A percentile compares a stretch with the other conserved stretches of the same genome.
phyloP scores from a whole-genome alignment of 2,113 vertebrate genomes.

The Barnardius zonarius region DNA sequence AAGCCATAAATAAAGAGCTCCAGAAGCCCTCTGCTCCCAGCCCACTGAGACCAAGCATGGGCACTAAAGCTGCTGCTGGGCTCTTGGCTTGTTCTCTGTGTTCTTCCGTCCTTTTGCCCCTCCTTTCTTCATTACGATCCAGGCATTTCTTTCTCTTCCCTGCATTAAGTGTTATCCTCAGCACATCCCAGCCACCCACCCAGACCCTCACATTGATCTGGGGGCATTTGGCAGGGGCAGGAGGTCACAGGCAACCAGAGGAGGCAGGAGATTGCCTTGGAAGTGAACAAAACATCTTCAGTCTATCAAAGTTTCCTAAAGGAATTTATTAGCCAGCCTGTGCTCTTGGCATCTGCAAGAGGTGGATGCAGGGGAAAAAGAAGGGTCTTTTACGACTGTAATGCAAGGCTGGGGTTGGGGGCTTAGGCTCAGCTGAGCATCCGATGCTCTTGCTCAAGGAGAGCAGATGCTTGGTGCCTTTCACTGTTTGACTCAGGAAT shows the following conservation, averaged over 20 bases:
- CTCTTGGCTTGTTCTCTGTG: rapidly evolving
- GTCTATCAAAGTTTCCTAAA: not conserved
- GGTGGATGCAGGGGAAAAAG: not conserved
- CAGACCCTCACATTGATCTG: rapidly evolving
- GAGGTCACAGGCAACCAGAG: not conserved
- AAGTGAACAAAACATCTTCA: not conserved
- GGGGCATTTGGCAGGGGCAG: not conserved
- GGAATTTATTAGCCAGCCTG: not conserved
- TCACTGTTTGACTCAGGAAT: not conserved
- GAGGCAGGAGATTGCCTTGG: not conserved
- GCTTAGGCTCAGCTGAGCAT: not conserved
- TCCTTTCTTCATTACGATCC: not conserved
- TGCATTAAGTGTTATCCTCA: not conserved
- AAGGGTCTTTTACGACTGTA: not conserved
- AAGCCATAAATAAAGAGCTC: not conserved
- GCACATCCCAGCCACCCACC: not conserved
- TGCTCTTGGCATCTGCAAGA: not conserved
- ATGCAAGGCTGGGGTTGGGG: not conserved
- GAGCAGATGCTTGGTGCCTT: not conserved
- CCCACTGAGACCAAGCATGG: not conserved
- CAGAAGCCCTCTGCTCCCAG: not conserved
- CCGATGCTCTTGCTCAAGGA: not conserved
- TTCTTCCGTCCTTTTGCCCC: not conserved
- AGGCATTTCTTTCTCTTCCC: not conserved
- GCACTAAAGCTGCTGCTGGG: not conserved